Evolutionary conservation across 2,113 vertebrate genomes (phyloP).

Genomic region (Percopsis transmontana): DNA sequence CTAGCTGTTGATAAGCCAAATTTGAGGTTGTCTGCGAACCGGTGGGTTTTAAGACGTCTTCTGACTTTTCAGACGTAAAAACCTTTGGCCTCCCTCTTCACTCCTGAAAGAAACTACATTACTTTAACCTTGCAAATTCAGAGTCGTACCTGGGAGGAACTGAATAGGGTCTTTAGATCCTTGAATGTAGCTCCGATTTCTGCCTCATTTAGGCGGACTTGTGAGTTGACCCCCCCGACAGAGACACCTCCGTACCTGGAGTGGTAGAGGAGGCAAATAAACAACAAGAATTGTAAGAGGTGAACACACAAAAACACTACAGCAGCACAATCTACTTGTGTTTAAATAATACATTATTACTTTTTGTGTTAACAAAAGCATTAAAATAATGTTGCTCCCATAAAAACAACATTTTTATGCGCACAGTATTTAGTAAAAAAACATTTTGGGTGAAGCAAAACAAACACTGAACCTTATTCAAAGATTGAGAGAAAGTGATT

Average conservation of each 20-base stretch:
- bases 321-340: background rate
- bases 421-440: too few species aligned
- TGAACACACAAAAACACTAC: background rate
- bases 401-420: too few species aligned
- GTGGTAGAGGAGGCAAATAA: background rate
- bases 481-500: too few species aligned
- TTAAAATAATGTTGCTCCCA: too few species aligned
- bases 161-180: conserved; percentile 58
- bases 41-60: background rate
- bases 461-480: too few species aligned
- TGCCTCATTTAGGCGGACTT: conserved; percentile 68
- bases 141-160: conserved; percentile 59
- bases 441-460: too few species aligned
- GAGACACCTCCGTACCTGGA: conserved; percentile 78
- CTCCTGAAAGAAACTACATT: background rate
- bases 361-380: too few species aligned
- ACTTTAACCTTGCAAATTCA: conserved; percentile 8
- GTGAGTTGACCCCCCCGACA: conserved; percentile 76
- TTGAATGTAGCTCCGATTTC: conserved; percentile 49
- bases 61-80: background rate
- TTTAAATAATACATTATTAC: too few species aligned
- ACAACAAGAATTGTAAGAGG: too few species aligned
- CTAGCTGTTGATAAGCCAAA: background rate
- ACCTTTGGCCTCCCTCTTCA: conserved; percentile 6
- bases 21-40: background rate